A percentile compares a stretch with the other conserved stretches of the same genome.
Evolutionary conservation across 2,888 invertebrate genomes (phyloP).

Genomic region (Bombyx huttoni): DNA sequence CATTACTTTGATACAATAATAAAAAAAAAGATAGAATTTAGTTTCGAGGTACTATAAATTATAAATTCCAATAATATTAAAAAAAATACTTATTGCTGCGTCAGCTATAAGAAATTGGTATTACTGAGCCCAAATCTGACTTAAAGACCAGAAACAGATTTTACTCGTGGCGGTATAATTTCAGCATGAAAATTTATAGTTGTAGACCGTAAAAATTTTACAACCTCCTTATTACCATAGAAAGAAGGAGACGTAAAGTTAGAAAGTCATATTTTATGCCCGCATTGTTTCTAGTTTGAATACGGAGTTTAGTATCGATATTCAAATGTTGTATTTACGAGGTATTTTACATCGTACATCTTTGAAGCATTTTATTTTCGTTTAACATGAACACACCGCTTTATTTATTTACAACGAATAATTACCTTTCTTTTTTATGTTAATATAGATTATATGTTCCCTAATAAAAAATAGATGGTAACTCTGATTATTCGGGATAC

Average conservation of each 20-base stretch:
- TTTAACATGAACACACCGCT: neutral
- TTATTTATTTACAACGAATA: too few relatives aligned
- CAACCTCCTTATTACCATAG: slow-evolving; percentile 40
- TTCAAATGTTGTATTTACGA: slow-evolving; percentile 26
- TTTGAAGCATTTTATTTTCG: slow-evolving; percentile 12
- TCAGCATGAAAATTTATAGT: slow-evolving; percentile 27
- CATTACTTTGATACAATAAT: too few relatives aligned
- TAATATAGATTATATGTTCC: too few relatives aligned
- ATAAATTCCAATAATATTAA: too few relatives aligned
- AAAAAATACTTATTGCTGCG: too few relatives aligned
- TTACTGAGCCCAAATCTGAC: neutral
- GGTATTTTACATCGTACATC: slow-evolving; percentile 19
- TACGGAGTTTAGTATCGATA: slow-evolving; percentile 21
- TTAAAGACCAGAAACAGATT: neutral
- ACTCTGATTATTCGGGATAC: too few relatives aligned
- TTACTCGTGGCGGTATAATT: slow-evolving; percentile 14
- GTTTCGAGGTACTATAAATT: too few relatives aligned
- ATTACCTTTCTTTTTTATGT: too few relatives aligned
- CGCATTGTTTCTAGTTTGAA: slow-evolving; percentile 41
- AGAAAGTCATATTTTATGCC: slow-evolving; percentile 31
- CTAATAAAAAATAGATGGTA: too few relatives aligned
- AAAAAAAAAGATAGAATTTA: too few relatives aligned
- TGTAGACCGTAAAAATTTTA: slow-evolving; percentile 39
- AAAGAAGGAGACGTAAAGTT: slow-evolving; percentile 38
- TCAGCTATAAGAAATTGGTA: too few relatives aligned